phyloP scores from a whole-genome alignment of 2,797 vertebrate genomes.

The Bufotes viridis region DNA sequence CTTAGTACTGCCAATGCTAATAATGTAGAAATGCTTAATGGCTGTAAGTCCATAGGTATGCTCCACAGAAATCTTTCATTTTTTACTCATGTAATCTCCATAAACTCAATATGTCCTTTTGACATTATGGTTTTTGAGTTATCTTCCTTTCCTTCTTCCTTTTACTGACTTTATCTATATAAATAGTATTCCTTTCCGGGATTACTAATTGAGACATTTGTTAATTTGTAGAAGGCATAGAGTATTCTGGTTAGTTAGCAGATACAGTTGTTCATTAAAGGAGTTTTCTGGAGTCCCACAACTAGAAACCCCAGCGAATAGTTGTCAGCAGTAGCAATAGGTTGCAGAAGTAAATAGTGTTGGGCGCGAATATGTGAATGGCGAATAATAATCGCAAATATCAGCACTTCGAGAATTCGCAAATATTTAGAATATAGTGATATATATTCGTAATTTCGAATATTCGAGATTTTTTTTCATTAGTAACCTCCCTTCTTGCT shows the following conservation, averaged over 20 bases:
- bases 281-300: too few species aligned
- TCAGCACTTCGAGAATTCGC: too few species aligned
- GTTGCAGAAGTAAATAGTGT: too few species aligned
- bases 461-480: too few species aligned
- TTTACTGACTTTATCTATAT: background rate
- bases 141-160: background rate
- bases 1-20: background rate
- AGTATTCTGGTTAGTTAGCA: background rate
- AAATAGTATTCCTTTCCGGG: background rate
- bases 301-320: too few species aligned
- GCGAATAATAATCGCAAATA: too few species aligned
- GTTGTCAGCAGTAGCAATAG: too few species aligned
- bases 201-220: background rate
- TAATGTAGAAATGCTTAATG: background rate
- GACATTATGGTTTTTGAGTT: background rate
- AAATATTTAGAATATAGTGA: too few species aligned
- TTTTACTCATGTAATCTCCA: background rate
- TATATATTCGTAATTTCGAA: too few species aligned
- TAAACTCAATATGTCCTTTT: background rate
- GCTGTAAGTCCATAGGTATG: background rate
- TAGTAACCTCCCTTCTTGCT: too few species aligned
- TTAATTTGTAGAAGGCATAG: background rate
- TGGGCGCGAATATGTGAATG: too few species aligned
- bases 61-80: background rate
- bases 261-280: background rate